These are phyloP conservation scores for Tragelaphus imberbis DNA, from an alignment of 2,113 vertebrate species.

Conservation along the genomic window DNA sequence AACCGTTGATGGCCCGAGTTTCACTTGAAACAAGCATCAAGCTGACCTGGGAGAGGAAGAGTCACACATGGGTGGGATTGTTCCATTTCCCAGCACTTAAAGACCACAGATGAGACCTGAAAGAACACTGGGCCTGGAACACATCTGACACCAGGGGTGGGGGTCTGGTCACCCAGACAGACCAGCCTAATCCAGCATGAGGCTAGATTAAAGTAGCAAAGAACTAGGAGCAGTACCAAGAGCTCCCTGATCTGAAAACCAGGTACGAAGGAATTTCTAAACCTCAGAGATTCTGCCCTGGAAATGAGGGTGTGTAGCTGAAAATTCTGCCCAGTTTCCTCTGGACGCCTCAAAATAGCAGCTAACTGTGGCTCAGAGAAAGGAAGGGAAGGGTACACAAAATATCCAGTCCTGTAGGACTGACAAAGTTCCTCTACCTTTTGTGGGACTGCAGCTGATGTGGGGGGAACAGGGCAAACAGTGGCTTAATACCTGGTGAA, in stretches of 20 bases:
- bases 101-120: neutral
- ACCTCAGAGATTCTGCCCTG: neutral
- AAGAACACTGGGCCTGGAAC: neutral
- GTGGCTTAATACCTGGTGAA: neutral
- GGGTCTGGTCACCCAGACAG: neutral
- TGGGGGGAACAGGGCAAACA: neutral
- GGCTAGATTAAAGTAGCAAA: neutral
- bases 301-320: neutral
- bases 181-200: neutral
- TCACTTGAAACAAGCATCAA: neutral
- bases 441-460: neutral
- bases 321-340: neutral
- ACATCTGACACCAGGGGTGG: neutral
- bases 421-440: neutral
- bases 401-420: neutral
- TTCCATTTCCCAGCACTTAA: neutral
- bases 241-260: neutral
- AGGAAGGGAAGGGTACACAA: neutral
- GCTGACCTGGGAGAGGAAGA: neutral
- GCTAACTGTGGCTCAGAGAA: constrained; percentile 35
- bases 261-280: neutral
- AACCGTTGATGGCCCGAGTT: neutral
- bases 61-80: neutral
- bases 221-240: neutral
- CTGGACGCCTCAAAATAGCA: constrained; percentile 46